Evolutionary conservation across 2,113 vertebrate species (phyloP).

Genomic region (Melozone crissalis): DNA sequence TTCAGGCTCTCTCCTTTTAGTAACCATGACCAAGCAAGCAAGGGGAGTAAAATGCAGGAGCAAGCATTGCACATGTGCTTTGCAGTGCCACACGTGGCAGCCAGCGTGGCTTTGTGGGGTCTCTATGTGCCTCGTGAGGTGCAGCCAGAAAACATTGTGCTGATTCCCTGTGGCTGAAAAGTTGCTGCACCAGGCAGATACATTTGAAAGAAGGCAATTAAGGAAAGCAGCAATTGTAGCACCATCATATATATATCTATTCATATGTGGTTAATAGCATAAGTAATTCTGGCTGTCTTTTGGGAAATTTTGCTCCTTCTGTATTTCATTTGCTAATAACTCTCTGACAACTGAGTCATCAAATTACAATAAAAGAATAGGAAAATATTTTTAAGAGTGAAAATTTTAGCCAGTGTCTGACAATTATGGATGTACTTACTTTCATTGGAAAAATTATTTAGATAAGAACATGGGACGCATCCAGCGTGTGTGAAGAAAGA

Average conservation of each 20-base stretch:
- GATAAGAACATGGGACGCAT: neutral
- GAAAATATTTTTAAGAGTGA: neutral
- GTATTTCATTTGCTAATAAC: neutral
- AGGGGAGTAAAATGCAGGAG: neutral
- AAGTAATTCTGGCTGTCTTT: neutral
- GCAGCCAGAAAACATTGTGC: neutral
- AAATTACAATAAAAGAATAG: neutral
- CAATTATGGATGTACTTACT: neutral
- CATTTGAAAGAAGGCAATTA: neutral
- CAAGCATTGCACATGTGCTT: neutral
- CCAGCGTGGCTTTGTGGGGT: neutral
- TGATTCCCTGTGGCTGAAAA: neutral
- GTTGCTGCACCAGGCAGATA: neutral
- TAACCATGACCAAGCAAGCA: fast-evolving
- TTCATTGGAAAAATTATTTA: neutral
- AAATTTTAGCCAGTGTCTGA: neutral
- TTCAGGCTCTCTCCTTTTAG: neutral
- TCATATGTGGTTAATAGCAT: neutral
- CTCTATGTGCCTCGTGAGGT: fast-evolving
- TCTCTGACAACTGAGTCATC: neutral
- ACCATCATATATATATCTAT: neutral
- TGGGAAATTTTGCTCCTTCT: neutral
- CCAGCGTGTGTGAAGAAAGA: neutral
- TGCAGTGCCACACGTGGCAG: fast-evolving
- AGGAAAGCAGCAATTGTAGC: neutral